Evolutionary conservation across 1,140 invertebrate genomes (phyloP).

Genomic region (Holcopasites calliopsidis): DNA sequence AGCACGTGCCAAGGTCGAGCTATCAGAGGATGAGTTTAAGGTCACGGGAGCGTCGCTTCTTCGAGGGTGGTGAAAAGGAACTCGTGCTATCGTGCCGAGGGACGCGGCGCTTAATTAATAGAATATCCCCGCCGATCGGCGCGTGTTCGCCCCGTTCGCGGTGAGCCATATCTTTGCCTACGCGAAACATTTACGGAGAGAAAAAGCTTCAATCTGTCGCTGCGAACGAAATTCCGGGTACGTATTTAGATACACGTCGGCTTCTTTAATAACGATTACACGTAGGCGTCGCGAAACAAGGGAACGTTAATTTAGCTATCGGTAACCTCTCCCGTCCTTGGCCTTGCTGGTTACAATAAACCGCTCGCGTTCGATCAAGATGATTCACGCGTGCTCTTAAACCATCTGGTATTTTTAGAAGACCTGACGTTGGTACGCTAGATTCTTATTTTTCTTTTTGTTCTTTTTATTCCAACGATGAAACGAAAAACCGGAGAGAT

Average conservation of each 20-base stretch:
- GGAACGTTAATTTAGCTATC: slow-evolving; percentile 66
- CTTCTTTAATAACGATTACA: slow-evolving; percentile 32
- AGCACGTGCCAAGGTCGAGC: slow-evolving; percentile 36
- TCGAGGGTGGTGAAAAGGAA: slow-evolving; percentile 2
- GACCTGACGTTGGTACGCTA: background rate
- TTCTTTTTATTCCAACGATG: background rate
- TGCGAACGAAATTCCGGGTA: background rate
- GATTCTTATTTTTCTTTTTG: slow-evolving; percentile 1
- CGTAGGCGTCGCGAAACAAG: slow-evolving; percentile 22
- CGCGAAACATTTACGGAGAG: no score
- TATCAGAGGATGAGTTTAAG: slow-evolving; percentile 47
- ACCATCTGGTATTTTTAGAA: slow-evolving; percentile 29
- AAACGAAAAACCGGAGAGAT: background rate
- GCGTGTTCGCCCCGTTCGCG: no score
- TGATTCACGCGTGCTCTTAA: slow-evolving; percentile 31
- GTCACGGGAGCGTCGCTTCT: slow-evolving; percentile 38
- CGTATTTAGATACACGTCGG: background rate
- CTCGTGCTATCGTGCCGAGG: background rate
- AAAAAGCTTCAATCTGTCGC: no score
- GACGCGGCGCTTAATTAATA: background rate
- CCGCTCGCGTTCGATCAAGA: slow-evolving; percentile 37
- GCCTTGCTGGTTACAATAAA: slow-evolving; percentile 62
- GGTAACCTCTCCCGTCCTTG: slow-evolving; percentile 64
- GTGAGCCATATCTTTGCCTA: no score
- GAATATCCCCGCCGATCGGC: background rate